Evolutionary conservation across 2,888 invertebrate genomes (phyloP).

Genomic region (Seira sanloemensis): DNA sequence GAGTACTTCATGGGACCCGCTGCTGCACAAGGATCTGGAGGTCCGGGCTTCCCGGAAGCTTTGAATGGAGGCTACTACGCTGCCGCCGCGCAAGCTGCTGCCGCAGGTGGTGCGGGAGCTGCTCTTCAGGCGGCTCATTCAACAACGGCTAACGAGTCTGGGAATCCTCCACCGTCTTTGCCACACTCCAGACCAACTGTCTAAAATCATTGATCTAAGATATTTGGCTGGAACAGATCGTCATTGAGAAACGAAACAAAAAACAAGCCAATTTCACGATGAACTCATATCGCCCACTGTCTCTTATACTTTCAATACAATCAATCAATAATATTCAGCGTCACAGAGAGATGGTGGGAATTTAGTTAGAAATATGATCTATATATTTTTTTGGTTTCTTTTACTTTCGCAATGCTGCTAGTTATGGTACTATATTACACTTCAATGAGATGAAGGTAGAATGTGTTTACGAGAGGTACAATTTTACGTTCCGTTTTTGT

Average conservation of each 20-base stretch:
- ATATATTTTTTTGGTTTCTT: too few relatives aligned
- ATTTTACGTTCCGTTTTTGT: too few relatives aligned
- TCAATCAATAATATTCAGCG: too few relatives aligned
- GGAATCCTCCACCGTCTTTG: conserved; percentile 66
- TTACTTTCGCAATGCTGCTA: too few relatives aligned
- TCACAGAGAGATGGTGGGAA: too few relatives aligned
- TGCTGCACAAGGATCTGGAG: conserved; percentile 66
- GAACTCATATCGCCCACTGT: neutral
- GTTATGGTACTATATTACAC: too few relatives aligned
- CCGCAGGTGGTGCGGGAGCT: conserved; percentile 62
- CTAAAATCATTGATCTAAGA: conserved; percentile 44
- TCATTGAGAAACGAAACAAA: neutral
- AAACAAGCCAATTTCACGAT: too few relatives aligned
- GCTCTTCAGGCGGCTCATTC: conserved; percentile 73
- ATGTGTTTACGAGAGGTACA: too few relatives aligned
- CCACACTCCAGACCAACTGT: conserved; percentile 70
- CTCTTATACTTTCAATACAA: too few relatives aligned
- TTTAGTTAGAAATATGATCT: too few relatives aligned
- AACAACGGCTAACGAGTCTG: conserved; percentile 72
- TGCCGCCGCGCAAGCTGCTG: conserved; percentile 71
- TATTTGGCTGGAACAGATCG: neutral
- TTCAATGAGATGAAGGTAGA: too few relatives aligned
- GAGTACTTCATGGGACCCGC: conserved; percentile 83
- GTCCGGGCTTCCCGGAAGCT: conserved; percentile 72
- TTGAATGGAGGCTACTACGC: conserved; percentile 73